Base-by-base conservation (phyloP, 2,797 vertebrate species). In the Menidia menidia region DNA sequence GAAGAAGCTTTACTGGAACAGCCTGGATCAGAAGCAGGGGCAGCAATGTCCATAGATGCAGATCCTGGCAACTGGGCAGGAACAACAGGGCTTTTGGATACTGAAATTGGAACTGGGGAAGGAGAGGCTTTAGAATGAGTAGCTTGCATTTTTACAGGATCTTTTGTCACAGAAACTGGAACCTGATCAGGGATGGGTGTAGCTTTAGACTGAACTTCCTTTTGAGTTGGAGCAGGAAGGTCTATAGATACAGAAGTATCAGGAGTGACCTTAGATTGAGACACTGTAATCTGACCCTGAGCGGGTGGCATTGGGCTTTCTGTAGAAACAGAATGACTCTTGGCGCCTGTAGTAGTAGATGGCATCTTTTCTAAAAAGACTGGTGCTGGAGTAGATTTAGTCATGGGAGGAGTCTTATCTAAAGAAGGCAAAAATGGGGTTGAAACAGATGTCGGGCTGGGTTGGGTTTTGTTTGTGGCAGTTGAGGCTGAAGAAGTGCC, bases 291-390 rank as follows among this genome's bases (percentile, higher is more conserved):
- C 55, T 81, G 73, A 70, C n/a, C 60, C 7, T 30, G 33, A 53
- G 60, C 25, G 60, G 53, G 30, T 71, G 73, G 53, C 60, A 65
- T 32, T 71, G 41, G 19, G n/a, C 61, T 78, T 54, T 58, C 32
- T 47, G 56, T 42, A 14, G 73, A 69, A 78, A 54, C 58, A 64
- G 73, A 58, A 12, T 60, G 64, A 59, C 68, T 47, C 16, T n/a
- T 25, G 18, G 69, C 30, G 45, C 64, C 55, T 58, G 83, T 41
- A 43, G 73, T 53, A 62, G 60, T 51, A 45, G 78, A 68, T 18
- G 68, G n/a, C 6, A 10, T 81, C 71, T 81, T 88, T 78, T 87
- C 83, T 61, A 71, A 52, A 69, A 60, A 73, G 19, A 52, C n/a
- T 11, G 59, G 13, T 25, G 35, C 45, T 53, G 75, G 39, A 44